phyloP scores from a whole-genome alignment of 2,888 invertebrate species.

The Taenaris catops region DNA sequence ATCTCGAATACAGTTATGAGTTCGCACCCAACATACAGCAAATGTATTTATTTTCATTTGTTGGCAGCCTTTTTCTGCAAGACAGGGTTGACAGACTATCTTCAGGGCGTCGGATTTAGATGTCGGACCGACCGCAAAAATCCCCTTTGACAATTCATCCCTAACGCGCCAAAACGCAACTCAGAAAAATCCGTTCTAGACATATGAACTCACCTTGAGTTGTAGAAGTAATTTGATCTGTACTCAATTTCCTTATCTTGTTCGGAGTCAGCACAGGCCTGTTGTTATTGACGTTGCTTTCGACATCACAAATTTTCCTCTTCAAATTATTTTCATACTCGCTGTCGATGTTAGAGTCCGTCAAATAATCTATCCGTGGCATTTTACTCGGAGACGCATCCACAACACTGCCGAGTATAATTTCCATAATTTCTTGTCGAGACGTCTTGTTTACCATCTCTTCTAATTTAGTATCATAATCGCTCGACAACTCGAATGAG shows the following conservation, averaged over 20 bases:
- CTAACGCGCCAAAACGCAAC: too few relatives aligned
- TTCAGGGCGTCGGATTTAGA: too few relatives aligned
- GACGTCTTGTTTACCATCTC: slow-evolving; percentile 69
- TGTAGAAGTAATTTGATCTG: slow-evolving; percentile 64
- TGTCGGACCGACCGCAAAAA: too few relatives aligned
- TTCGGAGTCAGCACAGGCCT: slow-evolving; percentile 49
- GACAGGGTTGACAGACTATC: too few relatives aligned
- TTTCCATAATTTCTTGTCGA: slow-evolving; percentile 70
- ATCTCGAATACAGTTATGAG: too few relatives aligned
- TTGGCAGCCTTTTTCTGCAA: too few relatives aligned
- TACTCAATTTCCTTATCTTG: slow-evolving; percentile 59
- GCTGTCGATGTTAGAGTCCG: slow-evolving; percentile 48
- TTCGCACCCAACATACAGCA: too few relatives aligned
- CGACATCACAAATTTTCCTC: slow-evolving; percentile 47
- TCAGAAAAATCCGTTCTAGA: not conserved
- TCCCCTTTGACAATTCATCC: too few relatives aligned
- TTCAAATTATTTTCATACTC: slow-evolving; percentile 39
- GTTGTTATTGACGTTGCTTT: slow-evolving; percentile 53
- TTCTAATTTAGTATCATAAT: slow-evolving; percentile 64
- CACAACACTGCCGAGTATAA: slow-evolving; percentile 60
- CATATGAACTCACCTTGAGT: slow-evolving; percentile 49
- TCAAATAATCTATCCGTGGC: slow-evolving; percentile 59
- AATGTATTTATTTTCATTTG: too few relatives aligned
- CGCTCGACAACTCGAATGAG: slow-evolving; percentile 61
- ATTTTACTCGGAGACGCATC: slow-evolving; percentile 47